A percentile compares a stretch with the other conserved stretches of the same genome.
Conservation (phyloP, 2,888 invertebrate species). For the Myopa testacea region DNA sequence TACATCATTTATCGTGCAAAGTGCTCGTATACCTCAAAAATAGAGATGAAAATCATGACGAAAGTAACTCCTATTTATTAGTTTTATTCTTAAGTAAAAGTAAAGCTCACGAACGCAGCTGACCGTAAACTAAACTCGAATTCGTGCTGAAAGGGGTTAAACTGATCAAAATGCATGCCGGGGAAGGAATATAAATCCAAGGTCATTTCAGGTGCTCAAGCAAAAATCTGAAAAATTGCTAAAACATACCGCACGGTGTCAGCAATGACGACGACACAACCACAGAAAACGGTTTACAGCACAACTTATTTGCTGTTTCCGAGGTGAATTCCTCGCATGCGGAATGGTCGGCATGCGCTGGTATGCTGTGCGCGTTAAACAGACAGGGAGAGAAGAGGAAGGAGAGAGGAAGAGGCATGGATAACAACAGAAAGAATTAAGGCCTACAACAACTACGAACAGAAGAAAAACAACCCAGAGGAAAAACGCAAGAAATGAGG, state of each 20-base stretch:
- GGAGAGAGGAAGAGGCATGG: background rate
- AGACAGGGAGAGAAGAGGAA: background rate
- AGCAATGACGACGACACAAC: background rate
- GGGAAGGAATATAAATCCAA: background rate
- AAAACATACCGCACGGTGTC: conserved; percentile 15
- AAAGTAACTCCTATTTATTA: no score
- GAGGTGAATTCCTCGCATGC: no score
- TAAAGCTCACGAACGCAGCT: background rate
- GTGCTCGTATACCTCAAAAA: no score
- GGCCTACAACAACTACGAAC: background rate
- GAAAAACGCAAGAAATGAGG: background rate
- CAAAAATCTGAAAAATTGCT: conserved; percentile 27
- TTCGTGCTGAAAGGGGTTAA: background rate
- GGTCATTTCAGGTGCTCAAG: background rate
- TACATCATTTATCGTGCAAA: no score
- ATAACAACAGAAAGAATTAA: background rate
- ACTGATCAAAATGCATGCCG: background rate
- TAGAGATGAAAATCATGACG: no score
- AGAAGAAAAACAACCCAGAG: no score
- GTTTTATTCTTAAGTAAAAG: no score
- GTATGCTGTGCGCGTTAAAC: background rate
- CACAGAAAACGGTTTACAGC: background rate
- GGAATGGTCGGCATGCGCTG: no score
- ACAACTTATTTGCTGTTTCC: no score
- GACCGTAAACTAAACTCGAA: background rate